Evolutionary conservation across 2,888 invertebrate genomes (phyloP).

Genomic region (Arge pagana): DNA sequence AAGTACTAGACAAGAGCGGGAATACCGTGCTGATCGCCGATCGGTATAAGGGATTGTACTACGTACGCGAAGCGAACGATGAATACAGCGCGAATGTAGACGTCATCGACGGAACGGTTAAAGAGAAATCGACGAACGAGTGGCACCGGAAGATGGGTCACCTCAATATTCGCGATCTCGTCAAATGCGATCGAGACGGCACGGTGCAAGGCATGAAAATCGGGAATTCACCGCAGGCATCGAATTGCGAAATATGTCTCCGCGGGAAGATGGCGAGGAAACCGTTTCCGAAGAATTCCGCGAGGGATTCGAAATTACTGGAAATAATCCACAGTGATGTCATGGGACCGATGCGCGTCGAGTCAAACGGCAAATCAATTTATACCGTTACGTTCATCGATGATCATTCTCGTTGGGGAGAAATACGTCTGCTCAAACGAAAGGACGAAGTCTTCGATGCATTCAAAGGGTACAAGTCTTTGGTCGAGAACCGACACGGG

Average conservation of each 20-base stretch:
- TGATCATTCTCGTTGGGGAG: slow-evolving; percentile 31
- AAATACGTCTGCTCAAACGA: not conserved
- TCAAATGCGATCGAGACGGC: slow-evolving; percentile 17
- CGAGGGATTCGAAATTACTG: slow-evolving; percentile 17
- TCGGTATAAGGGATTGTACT: slow-evolving; percentile 22
- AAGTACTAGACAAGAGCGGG: slow-evolving; percentile 11
- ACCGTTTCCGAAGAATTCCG: slow-evolving; percentile 24
- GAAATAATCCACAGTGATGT: slow-evolving; percentile 31
- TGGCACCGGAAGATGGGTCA: slow-evolving; percentile 31
- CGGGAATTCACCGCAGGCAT: not conserved
- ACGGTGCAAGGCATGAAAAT: slow-evolving; percentile 18
- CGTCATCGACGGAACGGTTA: not conserved
- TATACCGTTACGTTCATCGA: slow-evolving; percentile 30
- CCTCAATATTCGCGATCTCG: slow-evolving; percentile 26
- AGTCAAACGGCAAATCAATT: slow-evolving; percentile 24
- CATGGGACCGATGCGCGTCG: slow-evolving; percentile 32
- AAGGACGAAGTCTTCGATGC: slow-evolving; percentile 16
- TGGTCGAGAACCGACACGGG: slow-evolving; percentile 32
- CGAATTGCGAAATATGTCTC: slow-evolving; percentile 34
- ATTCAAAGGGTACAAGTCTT: slow-evolving; percentile 28
- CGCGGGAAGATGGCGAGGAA: slow-evolving; percentile 32
- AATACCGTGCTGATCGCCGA: slow-evolving; percentile 12
- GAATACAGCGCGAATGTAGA: not conserved
- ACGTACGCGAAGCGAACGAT: slow-evolving; percentile 1
- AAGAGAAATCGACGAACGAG: not conserved